Evolutionary conservation across 1,140 invertebrate species (phyloP).

Genomic region (Papilio polyxenes): DNA sequence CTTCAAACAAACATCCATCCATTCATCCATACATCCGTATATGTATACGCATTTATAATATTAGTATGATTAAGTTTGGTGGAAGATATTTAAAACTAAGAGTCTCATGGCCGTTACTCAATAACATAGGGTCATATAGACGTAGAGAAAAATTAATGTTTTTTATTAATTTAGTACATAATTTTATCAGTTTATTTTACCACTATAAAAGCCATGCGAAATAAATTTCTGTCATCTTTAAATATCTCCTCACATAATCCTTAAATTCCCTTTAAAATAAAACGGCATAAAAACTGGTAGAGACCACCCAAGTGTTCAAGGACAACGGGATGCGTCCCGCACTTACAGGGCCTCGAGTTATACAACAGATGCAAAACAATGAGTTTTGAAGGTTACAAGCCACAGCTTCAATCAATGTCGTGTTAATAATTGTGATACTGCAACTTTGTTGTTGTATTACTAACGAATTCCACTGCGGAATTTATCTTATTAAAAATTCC

Average conservation of each 20-base stretch:
- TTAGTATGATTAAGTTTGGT: no score
- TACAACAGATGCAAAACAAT: constrained; percentile 3
- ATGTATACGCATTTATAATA: no score
- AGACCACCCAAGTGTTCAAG: constrained; percentile 21
- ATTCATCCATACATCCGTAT: no score
- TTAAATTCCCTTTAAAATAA: neutral
- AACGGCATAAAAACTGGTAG: constrained; percentile 1
- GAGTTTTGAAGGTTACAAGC: neutral
- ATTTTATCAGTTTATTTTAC: neutral
- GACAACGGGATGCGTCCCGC: constrained; percentile 2
- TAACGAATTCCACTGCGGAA: no score
- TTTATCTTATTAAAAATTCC: no score
- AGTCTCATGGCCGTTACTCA: no score
- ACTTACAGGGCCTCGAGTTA: neutral
- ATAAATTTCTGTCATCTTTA: neutral
- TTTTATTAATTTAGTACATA: no score
- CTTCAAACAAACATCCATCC: no score
- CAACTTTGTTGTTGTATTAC: neutral
- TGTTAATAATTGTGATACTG: neutral
- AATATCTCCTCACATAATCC: neutral
- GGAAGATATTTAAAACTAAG: no score
- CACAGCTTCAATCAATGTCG: neutral
- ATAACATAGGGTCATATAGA: no score
- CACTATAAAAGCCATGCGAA: neutral
- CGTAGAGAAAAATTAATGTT: no score